Conservation (phyloP, 2,888 invertebrate genomes). For the Meliscaeva auricollis region DNA sequence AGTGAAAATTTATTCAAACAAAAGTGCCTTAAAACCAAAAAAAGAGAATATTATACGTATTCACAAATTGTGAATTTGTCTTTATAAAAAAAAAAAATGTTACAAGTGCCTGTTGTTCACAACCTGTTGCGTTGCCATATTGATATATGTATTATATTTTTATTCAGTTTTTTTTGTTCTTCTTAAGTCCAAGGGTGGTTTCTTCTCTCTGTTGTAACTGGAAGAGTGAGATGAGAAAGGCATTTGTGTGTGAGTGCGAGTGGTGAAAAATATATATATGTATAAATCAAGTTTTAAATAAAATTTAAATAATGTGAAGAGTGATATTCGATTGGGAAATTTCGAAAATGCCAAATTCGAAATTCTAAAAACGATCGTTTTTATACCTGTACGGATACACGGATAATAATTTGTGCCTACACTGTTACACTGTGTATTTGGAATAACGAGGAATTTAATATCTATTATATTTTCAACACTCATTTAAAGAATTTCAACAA, state of each 20-base stretch:
- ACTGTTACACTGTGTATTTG: background rate
- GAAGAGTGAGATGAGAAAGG: conserved; percentile 14
- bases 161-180: conserved; percentile 28
- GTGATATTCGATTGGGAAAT: conserved; percentile 38
- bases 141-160: conserved; percentile 51
- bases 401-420: background rate
- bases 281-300: conserved; percentile 9
- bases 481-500: conserved; percentile 22
- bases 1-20: conserved; percentile 23
- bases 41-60: conserved; percentile 1
- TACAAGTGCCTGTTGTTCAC: conserved; percentile 69
- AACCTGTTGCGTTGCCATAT: conserved; percentile 76
- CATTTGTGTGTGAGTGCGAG: conserved; percentile 21
- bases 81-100: conserved; percentile 41
- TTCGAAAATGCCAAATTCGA: conserved; percentile 2
- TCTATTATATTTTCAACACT: conserved; percentile 11
- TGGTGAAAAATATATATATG: conserved; percentile 21
- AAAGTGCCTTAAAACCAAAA: conserved; percentile 57
- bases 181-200: conserved; percentile 59
- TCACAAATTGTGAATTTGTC: conserved; percentile 29
- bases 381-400: background rate
- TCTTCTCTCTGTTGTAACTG: conserved; percentile 40
- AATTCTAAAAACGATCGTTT: conserved; percentile 33
- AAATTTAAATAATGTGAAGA: conserved; percentile 47
- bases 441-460: conserved; percentile 46